Conservation (phyloP, 2,797 vertebrate species). For the Diplodus sargus region DNA sequence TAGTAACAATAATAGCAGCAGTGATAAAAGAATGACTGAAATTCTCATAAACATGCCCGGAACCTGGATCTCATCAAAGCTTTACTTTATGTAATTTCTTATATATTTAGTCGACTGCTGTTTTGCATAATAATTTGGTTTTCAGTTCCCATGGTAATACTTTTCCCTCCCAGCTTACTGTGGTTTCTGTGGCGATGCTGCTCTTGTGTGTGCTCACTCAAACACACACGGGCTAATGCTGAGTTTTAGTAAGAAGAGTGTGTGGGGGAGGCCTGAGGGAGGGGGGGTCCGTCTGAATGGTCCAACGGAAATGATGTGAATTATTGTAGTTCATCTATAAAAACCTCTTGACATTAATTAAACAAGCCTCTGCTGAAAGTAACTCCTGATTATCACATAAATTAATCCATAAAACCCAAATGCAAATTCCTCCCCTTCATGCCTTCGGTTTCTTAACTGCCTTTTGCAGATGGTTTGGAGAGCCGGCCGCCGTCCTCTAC, state of each 20-base stretch:
- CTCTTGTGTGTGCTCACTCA: constrained; percentile 38
- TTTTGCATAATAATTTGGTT: constrained; percentile 53
- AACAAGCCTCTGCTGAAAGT: constrained; percentile 67
- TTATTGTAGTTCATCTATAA: constrained; percentile 69
- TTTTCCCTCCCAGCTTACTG: constrained; percentile 33
- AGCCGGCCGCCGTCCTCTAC: constrained; percentile 31
- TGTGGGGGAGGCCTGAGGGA: constrained; percentile 13
- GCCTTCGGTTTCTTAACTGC: constrained; percentile 53
- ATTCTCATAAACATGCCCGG: constrained; percentile 23
- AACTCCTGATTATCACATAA: constrained; percentile 67
- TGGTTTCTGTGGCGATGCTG: constrained; percentile 54
- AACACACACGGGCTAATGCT: constrained; percentile 43
- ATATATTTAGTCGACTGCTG: constrained; percentile 29
- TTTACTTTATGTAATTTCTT: constrained; percentile 29
- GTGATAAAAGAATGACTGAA: constrained; percentile 1
- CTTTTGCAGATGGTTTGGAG: constrained; percentile 48
- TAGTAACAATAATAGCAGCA: neutral
- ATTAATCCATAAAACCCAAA: constrained; percentile 66
- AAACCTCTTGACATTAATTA: constrained; percentile 79
- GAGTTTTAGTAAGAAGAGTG: constrained; percentile 33
- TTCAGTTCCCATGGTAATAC: constrained; percentile 46
- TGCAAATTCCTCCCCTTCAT: constrained; percentile 58
- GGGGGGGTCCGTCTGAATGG: constrained; percentile 51
- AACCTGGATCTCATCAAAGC: constrained; percentile 22
- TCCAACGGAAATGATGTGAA: constrained; percentile 60